These are phyloP conservation scores for Globia sparganii DNA, from an alignment of 2,888 invertebrate species.

Conservation along the genomic window DNA sequence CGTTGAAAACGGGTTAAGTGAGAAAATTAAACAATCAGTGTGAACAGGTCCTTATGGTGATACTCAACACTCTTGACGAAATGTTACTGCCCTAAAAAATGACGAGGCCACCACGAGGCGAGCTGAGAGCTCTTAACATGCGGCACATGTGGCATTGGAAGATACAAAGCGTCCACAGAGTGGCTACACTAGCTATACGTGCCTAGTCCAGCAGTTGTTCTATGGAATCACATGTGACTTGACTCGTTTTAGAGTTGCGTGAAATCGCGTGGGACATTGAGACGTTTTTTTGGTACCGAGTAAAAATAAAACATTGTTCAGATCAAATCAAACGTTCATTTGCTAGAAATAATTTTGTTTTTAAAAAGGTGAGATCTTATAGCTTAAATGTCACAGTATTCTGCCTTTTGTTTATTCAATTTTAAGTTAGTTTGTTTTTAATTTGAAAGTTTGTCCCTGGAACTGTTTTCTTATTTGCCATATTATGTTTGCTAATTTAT, in stretches of 20 bases:
- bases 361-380: too few species aligned
- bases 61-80: slow-evolving; percentile 50
- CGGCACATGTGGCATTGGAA: slow-evolving; percentile 42
- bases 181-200: background rate
- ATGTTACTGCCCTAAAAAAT: slow-evolving; percentile 59
- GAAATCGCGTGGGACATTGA: background rate
- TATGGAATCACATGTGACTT: slow-evolving; percentile 9
- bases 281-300: background rate
- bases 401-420: background rate
- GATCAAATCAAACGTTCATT: background rate
- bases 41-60: slow-evolving; percentile 34
- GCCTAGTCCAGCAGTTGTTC: slow-evolving; percentile 11
- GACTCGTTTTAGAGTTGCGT: slow-evolving; percentile 17
- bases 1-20: slow-evolving; percentile 17
- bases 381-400: background rate
- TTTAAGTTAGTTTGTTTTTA: background rate
- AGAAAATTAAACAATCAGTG: slow-evolving; percentile 32
- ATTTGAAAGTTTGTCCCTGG: background rate
- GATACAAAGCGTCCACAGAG: slow-evolving; percentile 33
- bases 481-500: background rate
- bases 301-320: slow-evolving; percentile 9
- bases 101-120: slow-evolving; percentile 51
- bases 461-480: background rate
- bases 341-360: background rate
- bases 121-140: slow-evolving; percentile 32